Evolutionary conservation across 2,888 invertebrate species (phyloP).

Genomic region (Rhamphomyia laevipes): DNA sequence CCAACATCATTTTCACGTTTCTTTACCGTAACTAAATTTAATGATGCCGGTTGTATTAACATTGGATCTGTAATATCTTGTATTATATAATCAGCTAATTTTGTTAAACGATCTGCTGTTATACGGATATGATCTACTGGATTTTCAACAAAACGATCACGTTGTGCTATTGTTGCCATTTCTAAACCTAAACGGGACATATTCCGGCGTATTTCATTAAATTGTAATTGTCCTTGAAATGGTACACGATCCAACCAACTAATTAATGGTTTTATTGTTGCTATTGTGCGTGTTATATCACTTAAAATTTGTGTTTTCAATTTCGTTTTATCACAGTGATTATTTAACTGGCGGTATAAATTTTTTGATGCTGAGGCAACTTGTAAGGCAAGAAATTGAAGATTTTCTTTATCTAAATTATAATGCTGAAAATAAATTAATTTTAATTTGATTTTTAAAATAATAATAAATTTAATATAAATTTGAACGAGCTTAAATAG

Average conservation of each 20-base stretch:
- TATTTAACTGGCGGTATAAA: conserved; percentile 55
- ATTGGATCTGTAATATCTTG: conserved; percentile 81
- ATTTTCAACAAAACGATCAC: conserved; percentile 78
- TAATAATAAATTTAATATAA: too few relatives aligned
- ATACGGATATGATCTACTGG: conserved; percentile 60
- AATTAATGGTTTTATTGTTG: conserved; percentile 74
- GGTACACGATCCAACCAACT: conserved; percentile 73
- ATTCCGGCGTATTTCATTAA: conserved; percentile 56
- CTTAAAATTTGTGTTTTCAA: conserved; percentile 71
- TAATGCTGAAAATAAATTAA: conserved; percentile 55
- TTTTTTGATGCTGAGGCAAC: conserved; percentile 74
- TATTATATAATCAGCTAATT: conserved; percentile 74
- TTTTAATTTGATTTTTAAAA: too few relatives aligned
- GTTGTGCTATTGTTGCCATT: conserved; percentile 81
- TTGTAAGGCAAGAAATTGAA: conserved; percentile 77
- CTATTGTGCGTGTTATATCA: conserved; percentile 74
- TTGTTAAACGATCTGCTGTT: conserved; percentile 62
- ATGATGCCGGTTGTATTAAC: conserved; percentile 81
- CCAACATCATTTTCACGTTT: conserved; percentile 83
- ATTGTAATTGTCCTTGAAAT: conserved; percentile 41
- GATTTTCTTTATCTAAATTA: conserved; percentile 80
- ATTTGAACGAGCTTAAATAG: too few relatives aligned
- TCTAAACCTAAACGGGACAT: conserved; percentile 70
- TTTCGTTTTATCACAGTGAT: conserved; percentile 43
- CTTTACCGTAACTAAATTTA: conserved; percentile 76